Conservation (phyloP, 1,140 invertebrate species). For the Trichonephila clavata region DNA sequence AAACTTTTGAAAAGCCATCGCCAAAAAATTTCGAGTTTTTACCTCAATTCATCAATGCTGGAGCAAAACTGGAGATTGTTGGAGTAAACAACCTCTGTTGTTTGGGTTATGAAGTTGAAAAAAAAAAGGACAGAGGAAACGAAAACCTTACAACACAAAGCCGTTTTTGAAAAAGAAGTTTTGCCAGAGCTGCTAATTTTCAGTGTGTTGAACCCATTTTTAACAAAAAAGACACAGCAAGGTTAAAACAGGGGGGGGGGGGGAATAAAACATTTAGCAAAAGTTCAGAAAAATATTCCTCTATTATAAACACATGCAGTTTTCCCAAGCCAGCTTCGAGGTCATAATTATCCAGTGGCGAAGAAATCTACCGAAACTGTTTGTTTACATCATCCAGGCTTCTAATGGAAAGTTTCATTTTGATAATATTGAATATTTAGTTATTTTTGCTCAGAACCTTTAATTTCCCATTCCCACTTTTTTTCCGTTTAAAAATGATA, state of each 20-base stretch:
- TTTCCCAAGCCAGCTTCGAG: neutral
- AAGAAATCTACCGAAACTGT: neutral
- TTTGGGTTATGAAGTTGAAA: neutral
- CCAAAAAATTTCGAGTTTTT: conserved; percentile 13
- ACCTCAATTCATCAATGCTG: neutral
- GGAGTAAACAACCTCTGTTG: conserved; percentile 30
- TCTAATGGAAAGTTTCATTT: too few species aligned
- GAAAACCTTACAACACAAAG: neutral
- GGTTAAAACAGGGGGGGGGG: neutral
- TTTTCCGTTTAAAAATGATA: too few species aligned
- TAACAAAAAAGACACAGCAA: neutral
- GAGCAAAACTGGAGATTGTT: neutral
- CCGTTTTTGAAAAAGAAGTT: neutral
- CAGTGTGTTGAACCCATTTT: neutral
- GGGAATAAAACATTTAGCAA: neutral
- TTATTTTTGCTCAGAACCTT: too few species aligned
- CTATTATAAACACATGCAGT: neutral
- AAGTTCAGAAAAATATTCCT: neutral
- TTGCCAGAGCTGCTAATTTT: neutral
- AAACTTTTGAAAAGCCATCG: neutral
- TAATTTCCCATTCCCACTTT: too few species aligned
- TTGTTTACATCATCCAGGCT: neutral
- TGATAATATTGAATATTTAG: too few species aligned
- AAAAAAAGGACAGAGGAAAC: neutral
- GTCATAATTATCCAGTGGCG: conserved; percentile 2